These are phyloP conservation scores for Chrysolina oricalcia DNA, from an alignment of 2,888 invertebrate species.

Conservation along the genomic window DNA sequence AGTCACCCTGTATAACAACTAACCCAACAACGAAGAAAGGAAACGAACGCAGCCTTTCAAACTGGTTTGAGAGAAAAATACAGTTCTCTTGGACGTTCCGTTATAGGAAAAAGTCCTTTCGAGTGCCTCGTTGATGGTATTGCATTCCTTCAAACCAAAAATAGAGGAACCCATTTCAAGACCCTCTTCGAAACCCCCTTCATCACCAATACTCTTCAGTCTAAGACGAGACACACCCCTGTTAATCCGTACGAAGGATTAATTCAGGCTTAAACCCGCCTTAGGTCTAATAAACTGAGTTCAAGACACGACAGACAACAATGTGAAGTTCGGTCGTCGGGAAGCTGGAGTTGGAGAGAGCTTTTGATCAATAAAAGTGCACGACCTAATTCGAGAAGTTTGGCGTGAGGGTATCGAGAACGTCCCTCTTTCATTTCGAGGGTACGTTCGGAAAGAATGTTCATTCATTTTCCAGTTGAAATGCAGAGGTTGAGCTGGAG, in stretches of 20 bases:
- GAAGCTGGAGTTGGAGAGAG: neutral
- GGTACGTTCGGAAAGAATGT: neutral
- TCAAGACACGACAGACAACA: neutral
- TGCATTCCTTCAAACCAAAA: too few species aligned
- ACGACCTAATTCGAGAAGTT: conserved; percentile 10
- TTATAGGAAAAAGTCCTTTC: too few species aligned
- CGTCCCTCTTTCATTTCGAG: neutral
- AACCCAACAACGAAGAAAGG: too few species aligned
- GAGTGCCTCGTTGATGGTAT: too few species aligned
- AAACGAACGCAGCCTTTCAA: too few species aligned
- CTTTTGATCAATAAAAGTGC: conserved; percentile 13
- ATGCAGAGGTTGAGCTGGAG: neutral
- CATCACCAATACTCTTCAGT: neutral
- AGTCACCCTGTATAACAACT: too few species aligned
- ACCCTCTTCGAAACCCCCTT: neutral
- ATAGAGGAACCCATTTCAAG: neutral
- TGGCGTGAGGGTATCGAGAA: neutral
- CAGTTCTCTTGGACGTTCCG: too few species aligned
- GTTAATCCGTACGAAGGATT: neutral
- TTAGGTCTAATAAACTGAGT: neutral
- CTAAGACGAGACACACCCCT: neutral
- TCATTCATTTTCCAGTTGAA: neutral
- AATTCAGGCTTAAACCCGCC: neutral
- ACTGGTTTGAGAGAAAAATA: too few species aligned
- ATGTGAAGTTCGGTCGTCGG: conserved; percentile 1